Evolutionary conservation across 2,888 invertebrate genomes (phyloP).

Genomic region (Diabrotica balteata): DNA sequence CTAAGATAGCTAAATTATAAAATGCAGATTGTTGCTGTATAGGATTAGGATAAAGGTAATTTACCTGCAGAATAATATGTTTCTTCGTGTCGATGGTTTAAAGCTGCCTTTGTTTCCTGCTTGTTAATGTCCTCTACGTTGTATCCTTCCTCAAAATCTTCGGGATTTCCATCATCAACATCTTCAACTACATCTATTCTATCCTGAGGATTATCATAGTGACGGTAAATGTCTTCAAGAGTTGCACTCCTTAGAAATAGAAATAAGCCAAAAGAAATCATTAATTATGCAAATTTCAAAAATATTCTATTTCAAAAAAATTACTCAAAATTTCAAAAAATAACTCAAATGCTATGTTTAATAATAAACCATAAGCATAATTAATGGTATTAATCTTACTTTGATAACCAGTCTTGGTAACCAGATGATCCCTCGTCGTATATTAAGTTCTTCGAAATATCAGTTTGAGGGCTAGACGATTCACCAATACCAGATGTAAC

Average conservation of each 20-base stretch:
- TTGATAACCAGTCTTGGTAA: conserved; percentile 78
- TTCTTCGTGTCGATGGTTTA: conserved; percentile 36
- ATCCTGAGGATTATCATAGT: conserved; percentile 62
- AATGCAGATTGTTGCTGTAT: too few species aligned
- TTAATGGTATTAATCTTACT: conserved; percentile 62
- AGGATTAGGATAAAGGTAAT: too few species aligned
- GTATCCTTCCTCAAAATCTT: conserved; percentile 63
- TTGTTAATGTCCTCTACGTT: conserved; percentile 62
- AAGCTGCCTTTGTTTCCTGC: conserved; percentile 20
- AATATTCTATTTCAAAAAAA: too few species aligned
- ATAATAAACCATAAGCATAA: not conserved
- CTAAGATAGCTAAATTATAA: too few species aligned
- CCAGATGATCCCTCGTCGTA: conserved; percentile 75
- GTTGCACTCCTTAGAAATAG: conserved; percentile 69
- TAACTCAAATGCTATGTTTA: too few species aligned
- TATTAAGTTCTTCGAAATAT: conserved; percentile 62
- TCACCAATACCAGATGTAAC: conserved; percentile 46
- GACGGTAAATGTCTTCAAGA: conserved; percentile 73
- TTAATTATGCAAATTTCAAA: too few species aligned
- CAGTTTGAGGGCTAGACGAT: conserved; percentile 42
- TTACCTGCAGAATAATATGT: conserved; percentile 29
- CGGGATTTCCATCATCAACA: conserved; percentile 58
- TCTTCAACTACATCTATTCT: conserved; percentile 48
- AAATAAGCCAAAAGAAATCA: too few species aligned
- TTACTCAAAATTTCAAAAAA: too few species aligned